Evolutionary conservation across 2,113 vertebrate genomes (phyloP).

Genomic region (Neoarius graeffei): DNA sequence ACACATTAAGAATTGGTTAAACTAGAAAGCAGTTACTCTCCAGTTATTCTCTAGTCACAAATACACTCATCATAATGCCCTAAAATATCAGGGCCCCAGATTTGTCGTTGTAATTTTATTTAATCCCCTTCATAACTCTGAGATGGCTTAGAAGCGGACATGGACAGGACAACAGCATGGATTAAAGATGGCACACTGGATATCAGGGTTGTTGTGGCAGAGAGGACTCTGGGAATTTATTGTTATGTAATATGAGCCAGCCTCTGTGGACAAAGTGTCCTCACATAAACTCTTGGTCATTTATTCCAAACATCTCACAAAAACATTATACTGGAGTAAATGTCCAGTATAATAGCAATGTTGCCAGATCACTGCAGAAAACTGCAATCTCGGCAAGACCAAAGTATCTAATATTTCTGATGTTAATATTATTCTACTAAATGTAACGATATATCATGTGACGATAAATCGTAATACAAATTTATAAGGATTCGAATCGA

Average conservation of each 20-base stretch:
- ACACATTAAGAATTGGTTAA: constrained; percentile 23
- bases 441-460: too few relatives aligned
- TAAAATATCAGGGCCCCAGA: constrained; percentile 5
- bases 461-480: too few relatives aligned
- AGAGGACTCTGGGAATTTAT: constrained; percentile 15
- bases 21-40: neutral
- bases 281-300: constrained; percentile 8
- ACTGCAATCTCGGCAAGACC: neutral
- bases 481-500: too few relatives aligned
- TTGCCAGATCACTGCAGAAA: neutral
- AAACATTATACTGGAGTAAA: neutral
- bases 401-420: neutral
- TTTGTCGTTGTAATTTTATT: constrained; percentile 19
- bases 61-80: neutral
- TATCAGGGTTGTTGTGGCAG: neutral
- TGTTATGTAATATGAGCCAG: constrained; percentile 34
- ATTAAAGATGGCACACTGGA: constrained; percentile 29
- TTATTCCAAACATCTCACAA: neutral
- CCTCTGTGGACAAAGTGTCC: constrained; percentile 15
- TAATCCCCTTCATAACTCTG: constrained; percentile 29
- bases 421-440: neutral
- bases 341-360: too few relatives aligned
- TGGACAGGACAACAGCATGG: constrained; percentile 16
- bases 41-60: neutral
- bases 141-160: constrained; percentile 14